Percentiles rank a stretch among this genome's conserved stretches.
phyloP scores from a whole-genome alignment of 1,140 invertebrate species.

The Matsumurasca onukii region DNA sequence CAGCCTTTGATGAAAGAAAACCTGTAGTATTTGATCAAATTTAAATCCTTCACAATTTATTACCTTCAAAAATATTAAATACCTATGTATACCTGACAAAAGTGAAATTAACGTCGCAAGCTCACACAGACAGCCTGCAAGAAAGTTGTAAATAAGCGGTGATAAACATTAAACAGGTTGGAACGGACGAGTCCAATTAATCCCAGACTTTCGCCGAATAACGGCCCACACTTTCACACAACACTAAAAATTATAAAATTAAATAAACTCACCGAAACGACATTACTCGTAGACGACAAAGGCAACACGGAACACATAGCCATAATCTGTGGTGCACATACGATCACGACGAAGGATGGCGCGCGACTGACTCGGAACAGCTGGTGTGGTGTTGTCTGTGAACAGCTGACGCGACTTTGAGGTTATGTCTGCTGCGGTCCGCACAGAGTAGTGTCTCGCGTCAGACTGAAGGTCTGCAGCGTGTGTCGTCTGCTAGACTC shows the following conservation, averaged over 20 bases:
- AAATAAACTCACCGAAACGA: conserved; percentile 14
- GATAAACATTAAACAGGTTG: too few species aligned
- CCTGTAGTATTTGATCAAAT: too few species aligned
- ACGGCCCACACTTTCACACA: too few species aligned
- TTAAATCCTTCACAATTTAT: too few species aligned
- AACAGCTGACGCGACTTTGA: neutral
- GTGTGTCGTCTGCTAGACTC: neutral
- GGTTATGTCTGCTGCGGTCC: neutral
- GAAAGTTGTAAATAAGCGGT: too few species aligned
- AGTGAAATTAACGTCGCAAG: too few species aligned
- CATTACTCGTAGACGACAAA: neutral
- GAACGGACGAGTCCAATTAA: too few species aligned
- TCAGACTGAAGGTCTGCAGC: neutral
- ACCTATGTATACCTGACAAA: too few species aligned
- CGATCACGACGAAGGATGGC: conserved; percentile 1
- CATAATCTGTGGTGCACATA: neutral
- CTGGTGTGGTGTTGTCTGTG: neutral
- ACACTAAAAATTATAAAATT: neutral
- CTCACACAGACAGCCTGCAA: too few species aligned
- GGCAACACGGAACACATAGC: conserved; percentile 22
- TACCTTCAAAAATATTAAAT: too few species aligned
- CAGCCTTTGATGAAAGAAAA: too few species aligned
- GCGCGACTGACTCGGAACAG: conserved; percentile 10
- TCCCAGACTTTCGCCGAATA: too few species aligned
- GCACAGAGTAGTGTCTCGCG: neutral